Evolutionary conservation across 2,888 invertebrate species (phyloP), one percentile per base, ranked within the genome.

Genomic region (Asteroscopus sphinx): DNA sequence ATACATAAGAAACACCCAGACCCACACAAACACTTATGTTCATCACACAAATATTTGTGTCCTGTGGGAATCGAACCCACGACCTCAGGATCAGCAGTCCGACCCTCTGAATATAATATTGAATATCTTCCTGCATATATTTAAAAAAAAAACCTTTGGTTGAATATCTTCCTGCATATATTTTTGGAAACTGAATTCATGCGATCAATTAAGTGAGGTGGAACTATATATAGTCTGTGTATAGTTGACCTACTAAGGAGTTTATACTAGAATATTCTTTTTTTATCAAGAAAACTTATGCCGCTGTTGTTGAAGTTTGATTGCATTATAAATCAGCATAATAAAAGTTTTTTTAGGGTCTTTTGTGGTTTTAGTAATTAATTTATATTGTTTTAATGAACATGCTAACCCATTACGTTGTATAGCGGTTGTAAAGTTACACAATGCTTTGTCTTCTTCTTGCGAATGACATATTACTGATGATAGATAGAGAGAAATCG

Each of bases 141-240:
- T n/a, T n/a, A n/a, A n/a, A n/a, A n/a, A n/a, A 45, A 42, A 42
- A 47, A 51, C 42, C 26, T 6, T 48, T 6, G 6, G 26, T 37
- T 53, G 65, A 65, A 54, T 57, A 61, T 57, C 48, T 54, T 49
- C 44, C 54, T 44, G n/a, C n/a, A 61, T 66, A 54, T 82, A 81
- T 81, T 79, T 82, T 85, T 64, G 80, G 80, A 76, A 81, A 83
- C 75, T 86, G 86, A 85, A 88, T 86, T 84, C 75, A 72, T 57
- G 35, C 77, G 69, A 86, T 88, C 84, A 83, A 87, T 88, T 73
- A 80, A 57, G 73, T 66, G 76, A 62, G 72, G 61, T 73, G 48
- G 37, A 46, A 66, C 79, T 85, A 78, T 77, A 85, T 82, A 85
- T 87, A 87, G 56, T 66, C 51, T 49, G 21, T 32, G 26, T 44